A percentile compares a stretch with the other conserved stretches of the same genome.
Conservation (phyloP, 53 echinoderm and acorn worm genomes). For the Holothuria scabra region DNA sequence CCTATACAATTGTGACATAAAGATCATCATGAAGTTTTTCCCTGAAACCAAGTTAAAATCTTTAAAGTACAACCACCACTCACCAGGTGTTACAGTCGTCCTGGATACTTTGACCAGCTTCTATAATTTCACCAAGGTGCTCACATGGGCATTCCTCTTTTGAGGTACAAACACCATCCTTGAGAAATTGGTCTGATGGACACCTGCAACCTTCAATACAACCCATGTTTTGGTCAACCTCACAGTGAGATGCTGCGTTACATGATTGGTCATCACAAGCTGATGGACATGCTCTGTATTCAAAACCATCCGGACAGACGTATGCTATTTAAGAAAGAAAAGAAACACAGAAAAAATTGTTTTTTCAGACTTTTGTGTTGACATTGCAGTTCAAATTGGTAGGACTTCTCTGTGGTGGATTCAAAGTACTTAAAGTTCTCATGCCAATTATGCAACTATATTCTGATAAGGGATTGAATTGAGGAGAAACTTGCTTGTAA, state of each 20-base stretch:
- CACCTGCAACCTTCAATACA: constrained; percentile 87
- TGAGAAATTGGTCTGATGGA: constrained; percentile 60
- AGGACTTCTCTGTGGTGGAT: too few species aligned
- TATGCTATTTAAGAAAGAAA: constrained; percentile 61
- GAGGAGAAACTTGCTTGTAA: too few species aligned
- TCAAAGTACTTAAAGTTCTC: too few species aligned
- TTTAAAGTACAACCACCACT: neutral
- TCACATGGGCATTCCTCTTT: constrained; percentile 79
- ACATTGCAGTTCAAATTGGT: too few species aligned
- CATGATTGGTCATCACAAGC: constrained; percentile 57
- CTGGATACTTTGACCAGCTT: constrained; percentile 60
- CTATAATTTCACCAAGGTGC: constrained; percentile 66
- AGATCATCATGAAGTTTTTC: too few species aligned
- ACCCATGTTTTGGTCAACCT: constrained; percentile 68
- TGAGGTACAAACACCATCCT: constrained; percentile 68
- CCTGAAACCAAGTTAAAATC: too few species aligned
- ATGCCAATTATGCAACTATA: too few species aligned
- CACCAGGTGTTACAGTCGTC: constrained; percentile 88
- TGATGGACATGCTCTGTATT: constrained; percentile 73
- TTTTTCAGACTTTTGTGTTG: too few species aligned
- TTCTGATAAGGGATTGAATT: too few species aligned
- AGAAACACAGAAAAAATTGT: neutral
- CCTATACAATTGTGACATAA: too few species aligned
- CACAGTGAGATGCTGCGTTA: constrained; percentile 55
- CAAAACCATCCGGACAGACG: constrained; percentile 66